Percentiles rank a stretch among this genome's conserved stretches.
These are phyloP conservation scores for Climacteris rufus DNA, from an alignment of 2,113 vertebrate genomes.

Conservation along the genomic window DNA sequence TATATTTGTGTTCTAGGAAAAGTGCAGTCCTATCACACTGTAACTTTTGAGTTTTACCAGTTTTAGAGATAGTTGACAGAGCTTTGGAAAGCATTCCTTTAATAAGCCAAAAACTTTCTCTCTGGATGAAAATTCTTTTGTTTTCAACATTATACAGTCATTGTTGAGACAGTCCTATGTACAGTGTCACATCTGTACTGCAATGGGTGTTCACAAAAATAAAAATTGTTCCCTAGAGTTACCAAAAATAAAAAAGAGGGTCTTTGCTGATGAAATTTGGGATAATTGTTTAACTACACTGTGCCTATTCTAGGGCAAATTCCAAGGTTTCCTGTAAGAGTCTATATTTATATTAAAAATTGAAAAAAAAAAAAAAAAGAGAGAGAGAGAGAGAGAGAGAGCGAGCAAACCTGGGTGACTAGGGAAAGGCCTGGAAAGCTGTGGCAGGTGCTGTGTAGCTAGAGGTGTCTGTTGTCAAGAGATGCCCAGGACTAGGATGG, in stretches of 20 bases:
- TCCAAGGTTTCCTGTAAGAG: background rate
- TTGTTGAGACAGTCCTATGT: background rate
- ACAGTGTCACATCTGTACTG: background rate
- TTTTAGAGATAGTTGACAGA: background rate
- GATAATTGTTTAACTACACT: background rate
- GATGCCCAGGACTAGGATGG: background rate
- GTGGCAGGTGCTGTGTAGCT: background rate
- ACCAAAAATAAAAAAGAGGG: background rate
- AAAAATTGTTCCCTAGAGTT: background rate
- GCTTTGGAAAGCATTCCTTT: background rate
- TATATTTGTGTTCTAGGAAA: constrained; percentile 12
- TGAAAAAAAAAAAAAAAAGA: too few species aligned
- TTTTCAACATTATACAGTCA: background rate
- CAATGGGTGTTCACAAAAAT: background rate
- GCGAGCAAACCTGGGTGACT: background rate
- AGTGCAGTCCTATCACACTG: background rate
- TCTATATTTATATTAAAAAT: too few species aligned
- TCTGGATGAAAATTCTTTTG: background rate
- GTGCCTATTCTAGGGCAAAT: background rate
- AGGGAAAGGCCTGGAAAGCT: background rate
- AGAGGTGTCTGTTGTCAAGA: background rate
- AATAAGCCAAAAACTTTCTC: background rate
- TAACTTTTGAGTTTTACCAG: constrained; percentile 2
- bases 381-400: background rate
- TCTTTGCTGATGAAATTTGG: background rate